Evolutionary conservation across 2,888 invertebrate species (phyloP), one percentile per base, ranked within the genome.

Genomic region (Drosophila nr. fundita): DNA sequence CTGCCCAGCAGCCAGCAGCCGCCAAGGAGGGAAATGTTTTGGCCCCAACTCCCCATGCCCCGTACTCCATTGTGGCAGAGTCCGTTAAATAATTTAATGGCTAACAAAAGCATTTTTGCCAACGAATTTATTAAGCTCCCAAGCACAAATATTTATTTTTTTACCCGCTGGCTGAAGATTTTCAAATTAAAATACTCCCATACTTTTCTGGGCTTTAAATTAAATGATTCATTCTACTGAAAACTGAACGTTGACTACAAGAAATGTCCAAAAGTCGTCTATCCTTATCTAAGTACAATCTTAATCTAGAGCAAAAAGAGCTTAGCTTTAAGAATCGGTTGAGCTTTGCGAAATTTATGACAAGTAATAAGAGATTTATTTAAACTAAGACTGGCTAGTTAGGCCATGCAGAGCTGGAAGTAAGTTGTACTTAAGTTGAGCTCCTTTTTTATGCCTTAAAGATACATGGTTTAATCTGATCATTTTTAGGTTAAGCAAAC

Each of bases 51-150:
- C 32, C 13, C 48, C 29, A 30, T 18, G 21, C 54, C 42, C 63
- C 18, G 0, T 13, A 55, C 40, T 40, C 78, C 75, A 59, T 15
- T 68, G 52, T 49, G 62, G 64, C 75, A 27, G 27, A 66, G 59
- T 73, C 50, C 68, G 66, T 83, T 87, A 82, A 85, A 85, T 87
- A 83, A 85, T 85, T 86, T 78, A 86, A 85, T 82, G 83, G 76
- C 85, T 67, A 85, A 86, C 87, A 85, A 85, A 80, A 72, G 85
- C 83, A 82, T 83, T 86, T 85, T 76, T 78, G 71, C 75, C 66
- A 40, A 70, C 68, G 79, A 78, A 82, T 86, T 86, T 87, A 86
- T 84, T 83, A 82, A 83, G 85, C 82, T 81, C 45, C 78, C 67
- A 72, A 72, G 73, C 70, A 42, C 68, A 66, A 79, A 79, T 79